These are phyloP conservation scores for Eupeodes corollae DNA, from an alignment of 1,140 invertebrate genomes.

Conservation along the genomic window DNA sequence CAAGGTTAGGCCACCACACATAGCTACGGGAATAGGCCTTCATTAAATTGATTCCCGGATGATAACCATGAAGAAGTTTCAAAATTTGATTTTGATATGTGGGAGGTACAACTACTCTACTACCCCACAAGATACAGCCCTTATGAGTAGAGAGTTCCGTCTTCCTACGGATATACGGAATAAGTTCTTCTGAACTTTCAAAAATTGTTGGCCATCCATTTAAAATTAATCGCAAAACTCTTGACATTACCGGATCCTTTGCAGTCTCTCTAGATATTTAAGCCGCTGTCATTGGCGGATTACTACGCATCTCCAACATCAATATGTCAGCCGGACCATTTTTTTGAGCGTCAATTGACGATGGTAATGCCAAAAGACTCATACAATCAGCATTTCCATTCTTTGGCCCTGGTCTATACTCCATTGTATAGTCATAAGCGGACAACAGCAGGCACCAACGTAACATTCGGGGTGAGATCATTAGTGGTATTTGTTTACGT, in stretches of 20 bases:
- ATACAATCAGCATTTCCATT: background rate
- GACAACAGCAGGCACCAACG: background rate
- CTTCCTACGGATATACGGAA: too few species aligned
- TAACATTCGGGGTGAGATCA: slow-evolving; percentile 1
- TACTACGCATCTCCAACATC: background rate
- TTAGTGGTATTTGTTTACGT: background rate
- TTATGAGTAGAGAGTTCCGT: too few species aligned
- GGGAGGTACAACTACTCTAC: too few species aligned
- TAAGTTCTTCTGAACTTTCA: too few species aligned
- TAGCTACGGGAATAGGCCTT: too few species aligned
- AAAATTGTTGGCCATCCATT: background rate
- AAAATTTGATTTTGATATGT: too few species aligned
- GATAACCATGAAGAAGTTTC: too few species aligned
- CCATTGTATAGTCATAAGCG: background rate
- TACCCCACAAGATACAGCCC: too few species aligned
- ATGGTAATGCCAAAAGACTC: background rate
- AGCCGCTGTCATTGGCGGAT: background rate
- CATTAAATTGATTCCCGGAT: too few species aligned
- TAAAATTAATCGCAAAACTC: background rate
- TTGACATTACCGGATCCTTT: background rate
- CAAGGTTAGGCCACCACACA: too few species aligned
- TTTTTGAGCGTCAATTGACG: background rate
- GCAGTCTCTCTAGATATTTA: background rate
- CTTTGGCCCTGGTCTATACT: slow-evolving; percentile 1
- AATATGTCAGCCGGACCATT: background rate